phyloP scores from a whole-genome alignment of 2,888 invertebrate species.

The Lomographa bimaculata region DNA sequence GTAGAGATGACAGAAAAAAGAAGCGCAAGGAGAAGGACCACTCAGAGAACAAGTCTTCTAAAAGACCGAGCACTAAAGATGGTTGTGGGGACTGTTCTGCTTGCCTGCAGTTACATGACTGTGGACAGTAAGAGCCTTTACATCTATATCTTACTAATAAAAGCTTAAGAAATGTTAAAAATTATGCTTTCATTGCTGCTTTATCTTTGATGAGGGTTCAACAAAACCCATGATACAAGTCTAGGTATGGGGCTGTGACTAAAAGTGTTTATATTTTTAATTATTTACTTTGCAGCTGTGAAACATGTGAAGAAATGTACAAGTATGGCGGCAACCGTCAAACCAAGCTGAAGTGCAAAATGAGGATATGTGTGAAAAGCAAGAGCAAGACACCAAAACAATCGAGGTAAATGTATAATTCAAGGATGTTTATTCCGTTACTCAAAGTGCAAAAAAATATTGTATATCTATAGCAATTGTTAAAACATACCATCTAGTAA shows the following conservation, averaged over 20 bases:
- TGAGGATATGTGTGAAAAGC: slow-evolving; percentile 74
- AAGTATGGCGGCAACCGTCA: slow-evolving; percentile 80
- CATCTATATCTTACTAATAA: too few species aligned
- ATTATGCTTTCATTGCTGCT: too few species aligned
- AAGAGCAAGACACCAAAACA: slow-evolving; percentile 59
- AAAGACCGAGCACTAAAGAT: slow-evolving; percentile 62
- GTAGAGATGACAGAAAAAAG: slow-evolving; percentile 73
- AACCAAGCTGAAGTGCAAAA: slow-evolving; percentile 78
- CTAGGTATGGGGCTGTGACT: too few species aligned
- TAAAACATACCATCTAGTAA: too few species aligned
- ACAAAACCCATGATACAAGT: too few species aligned
- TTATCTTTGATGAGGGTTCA: too few species aligned
- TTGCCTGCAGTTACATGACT: slow-evolving; percentile 69
- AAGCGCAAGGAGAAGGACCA: slow-evolving; percentile 77
- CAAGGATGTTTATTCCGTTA: too few species aligned
- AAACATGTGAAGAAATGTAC: slow-evolving; percentile 79
- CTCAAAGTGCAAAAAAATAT: too few species aligned
- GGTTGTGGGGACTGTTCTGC: slow-evolving; percentile 78
- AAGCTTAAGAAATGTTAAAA: too few species aligned
- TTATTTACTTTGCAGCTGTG: slow-evolving; percentile 59
- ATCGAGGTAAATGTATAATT: slow-evolving; percentile 55
- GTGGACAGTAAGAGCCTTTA: slow-evolving; percentile 78
- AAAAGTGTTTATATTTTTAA: too few species aligned
- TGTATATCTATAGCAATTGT: too few species aligned
- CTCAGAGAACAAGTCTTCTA: slow-evolving; percentile 74